phyloP scores from a whole-genome alignment of 2,888 invertebrate species.

The Taenaris catops region DNA sequence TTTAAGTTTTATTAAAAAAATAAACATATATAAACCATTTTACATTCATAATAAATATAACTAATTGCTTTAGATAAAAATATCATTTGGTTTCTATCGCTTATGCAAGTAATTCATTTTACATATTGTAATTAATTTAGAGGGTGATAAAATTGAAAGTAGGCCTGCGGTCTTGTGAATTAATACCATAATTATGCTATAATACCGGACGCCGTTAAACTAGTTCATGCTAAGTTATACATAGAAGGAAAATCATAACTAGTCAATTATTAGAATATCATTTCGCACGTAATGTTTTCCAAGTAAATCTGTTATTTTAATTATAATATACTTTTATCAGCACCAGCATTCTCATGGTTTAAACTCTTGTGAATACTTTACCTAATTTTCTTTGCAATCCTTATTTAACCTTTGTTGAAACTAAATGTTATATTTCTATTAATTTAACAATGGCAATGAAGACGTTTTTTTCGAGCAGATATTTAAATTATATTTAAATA shows the following conservation, averaged over 20 bases:
- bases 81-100: slow-evolving; percentile 4
- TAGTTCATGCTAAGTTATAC: slow-evolving; percentile 31
- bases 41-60: slow-evolving; percentile 10
- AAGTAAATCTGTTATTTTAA: no score
- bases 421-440: no score
- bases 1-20: no score
- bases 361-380: no score
- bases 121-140: slow-evolving; percentile 21
- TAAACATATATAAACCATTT: no score
- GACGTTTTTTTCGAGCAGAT: no score
- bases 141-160: slow-evolving; percentile 27
- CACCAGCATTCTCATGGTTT: no score
- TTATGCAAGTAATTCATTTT: slow-evolving; percentile 7
- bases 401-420: no score
- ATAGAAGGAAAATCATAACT: slow-evolving; percentile 6
- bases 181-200: slow-evolving; percentile 25
- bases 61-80: slow-evolving; percentile 6
- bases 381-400: no score
- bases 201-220: slow-evolving; percentile 41
- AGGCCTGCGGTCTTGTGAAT: slow-evolving; percentile 23
- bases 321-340: no score
- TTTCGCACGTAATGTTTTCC: neutral
- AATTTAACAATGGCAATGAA: no score
- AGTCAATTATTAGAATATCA: slow-evolving; percentile 3
- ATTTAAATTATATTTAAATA: slow-evolving; percentile 19